Percentiles rank a stretch among this genome's conserved stretches.
These are phyloP conservation scores for Steatornis caripensis DNA, from an alignment of 2,113 vertebrate species.

Conservation along the genomic window DNA sequence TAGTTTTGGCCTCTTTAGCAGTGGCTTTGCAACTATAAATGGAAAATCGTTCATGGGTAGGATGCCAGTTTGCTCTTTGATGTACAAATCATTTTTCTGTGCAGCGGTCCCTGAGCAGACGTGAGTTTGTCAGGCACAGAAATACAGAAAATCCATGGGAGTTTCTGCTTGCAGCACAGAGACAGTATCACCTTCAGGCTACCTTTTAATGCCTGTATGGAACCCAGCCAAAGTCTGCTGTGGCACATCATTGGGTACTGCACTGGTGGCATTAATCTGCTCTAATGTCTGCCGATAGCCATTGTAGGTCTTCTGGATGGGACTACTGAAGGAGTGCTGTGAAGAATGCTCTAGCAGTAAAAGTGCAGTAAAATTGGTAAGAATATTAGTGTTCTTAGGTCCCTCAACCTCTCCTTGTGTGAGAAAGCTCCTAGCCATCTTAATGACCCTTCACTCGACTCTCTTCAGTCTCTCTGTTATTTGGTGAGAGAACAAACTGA, in stretches of 20 bases:
- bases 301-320: not conserved
- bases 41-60: conserved; percentile 1
- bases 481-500: not conserved
- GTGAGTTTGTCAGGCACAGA: not conserved
- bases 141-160: not conserved
- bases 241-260: not conserved
- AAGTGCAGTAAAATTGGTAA: not conserved
- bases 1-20: conserved; percentile 5
- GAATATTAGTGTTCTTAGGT: not conserved
- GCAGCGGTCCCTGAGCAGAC: not conserved
- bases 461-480: not conserved
- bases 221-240: not conserved
- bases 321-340: not conserved
- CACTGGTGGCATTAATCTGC: not conserved
- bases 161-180: not conserved
- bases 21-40: conserved; percentile 48
- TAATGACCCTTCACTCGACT: not conserved
- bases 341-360: not conserved
- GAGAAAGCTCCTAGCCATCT: not conserved
- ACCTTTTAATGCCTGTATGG: not conserved
- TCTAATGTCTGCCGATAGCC: not conserved
- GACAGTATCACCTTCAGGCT: not conserved
- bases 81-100: not conserved
- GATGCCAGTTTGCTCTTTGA: conserved; percentile 20
- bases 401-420: not conserved